Conservation (phyloP, 2,888 invertebrate genomes). For the Pachliopta kotzebuea region DNA sequence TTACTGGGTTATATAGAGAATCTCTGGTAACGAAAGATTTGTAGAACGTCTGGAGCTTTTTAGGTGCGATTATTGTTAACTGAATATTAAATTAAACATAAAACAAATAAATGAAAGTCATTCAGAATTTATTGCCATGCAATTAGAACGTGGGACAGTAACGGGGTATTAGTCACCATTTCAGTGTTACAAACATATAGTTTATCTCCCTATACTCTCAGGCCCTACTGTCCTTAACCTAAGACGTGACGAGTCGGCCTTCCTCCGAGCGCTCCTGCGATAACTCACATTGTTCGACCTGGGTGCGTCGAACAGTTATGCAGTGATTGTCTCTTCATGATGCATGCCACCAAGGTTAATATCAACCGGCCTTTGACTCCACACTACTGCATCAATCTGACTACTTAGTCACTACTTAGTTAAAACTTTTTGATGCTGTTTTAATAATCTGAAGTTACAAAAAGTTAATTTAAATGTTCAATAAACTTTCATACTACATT, state of each 20-base stretch:
- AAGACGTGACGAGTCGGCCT: slow-evolving; percentile 78
- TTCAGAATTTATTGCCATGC: slow-evolving; percentile 23
- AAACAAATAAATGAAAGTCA: slow-evolving; percentile 1
- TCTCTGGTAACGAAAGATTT: too few relatives aligned
- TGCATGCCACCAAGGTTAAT: slow-evolving; percentile 60
- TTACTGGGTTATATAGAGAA: too few relatives aligned
- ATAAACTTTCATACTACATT: too few relatives aligned
- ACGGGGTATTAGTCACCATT: slow-evolving; percentile 30
- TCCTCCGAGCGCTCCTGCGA: slow-evolving; percentile 60
- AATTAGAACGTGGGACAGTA: slow-evolving; percentile 30
- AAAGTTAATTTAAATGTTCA: too few relatives aligned
- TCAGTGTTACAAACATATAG: slow-evolving; percentile 17
- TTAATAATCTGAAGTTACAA: too few relatives aligned
- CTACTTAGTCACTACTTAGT: slow-evolving; percentile 8
- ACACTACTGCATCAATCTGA: slow-evolving; percentile 12
- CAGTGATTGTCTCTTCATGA: slow-evolving; percentile 77
- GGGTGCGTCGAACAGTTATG: slow-evolving; percentile 74
- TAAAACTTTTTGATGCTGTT: not conserved
- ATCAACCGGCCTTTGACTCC: slow-evolving; percentile 30
- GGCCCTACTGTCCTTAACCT: slow-evolving; percentile 74
- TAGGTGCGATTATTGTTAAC: too few relatives aligned
- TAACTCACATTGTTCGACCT: slow-evolving; percentile 67
- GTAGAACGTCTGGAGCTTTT: too few relatives aligned
- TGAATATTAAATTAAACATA: too few relatives aligned
- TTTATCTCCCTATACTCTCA: slow-evolving; percentile 27